Evolutionary conservation across 2,113 vertebrate genomes (phyloP), one percentile per base, ranked within the genome.

Genomic region (Syngnathus scovelli): DNA sequence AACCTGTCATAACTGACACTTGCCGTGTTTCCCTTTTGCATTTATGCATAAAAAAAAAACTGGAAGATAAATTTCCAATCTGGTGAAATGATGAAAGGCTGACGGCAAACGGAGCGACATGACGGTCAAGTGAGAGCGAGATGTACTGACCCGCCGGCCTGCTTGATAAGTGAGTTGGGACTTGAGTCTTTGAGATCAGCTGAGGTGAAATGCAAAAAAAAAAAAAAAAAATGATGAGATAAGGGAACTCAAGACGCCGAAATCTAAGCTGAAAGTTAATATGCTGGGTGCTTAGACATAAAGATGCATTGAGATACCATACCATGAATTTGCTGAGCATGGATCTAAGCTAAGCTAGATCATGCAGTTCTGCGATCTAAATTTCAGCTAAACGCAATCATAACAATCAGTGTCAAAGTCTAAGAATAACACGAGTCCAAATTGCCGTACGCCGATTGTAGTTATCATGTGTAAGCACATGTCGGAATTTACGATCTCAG

Each of bases 151-250:
- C 49, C 19, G n/a, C 19, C 19, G 19, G 7, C 19, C 18, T n/a
- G 64, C 39, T 62, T 49, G 82, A 83, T 81, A 78, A 79, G 61
- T 72, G 67, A 78, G 70, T 82, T 68, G 48, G 59, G 55, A 65
- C 52, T 49, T 7, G 51, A 54, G 41, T 58, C 56, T 68, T 63
- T 74, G 64, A 78, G 78, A 79, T 66, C 51, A 77, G 49, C 70
- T 37, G 61, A 61, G 44, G 69, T 71, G 72, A 63, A 83, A 74
- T 74, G 63, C 68, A 72, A 64, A 21, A 61, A 37, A 36, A 13
- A 33, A 7, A 8, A 13, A 33, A 7, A 8, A 19, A 5, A 10
- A 10, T 8, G 4, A 18, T 5, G 59, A 78, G 78, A 86, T 76
- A 79, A 62, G 66, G 27, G 36, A 38, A 74, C 66, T 71, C 38